Evolutionary conservation across 2,888 invertebrate species (phyloP).

Genomic region (Diadromus collaris): DNA sequence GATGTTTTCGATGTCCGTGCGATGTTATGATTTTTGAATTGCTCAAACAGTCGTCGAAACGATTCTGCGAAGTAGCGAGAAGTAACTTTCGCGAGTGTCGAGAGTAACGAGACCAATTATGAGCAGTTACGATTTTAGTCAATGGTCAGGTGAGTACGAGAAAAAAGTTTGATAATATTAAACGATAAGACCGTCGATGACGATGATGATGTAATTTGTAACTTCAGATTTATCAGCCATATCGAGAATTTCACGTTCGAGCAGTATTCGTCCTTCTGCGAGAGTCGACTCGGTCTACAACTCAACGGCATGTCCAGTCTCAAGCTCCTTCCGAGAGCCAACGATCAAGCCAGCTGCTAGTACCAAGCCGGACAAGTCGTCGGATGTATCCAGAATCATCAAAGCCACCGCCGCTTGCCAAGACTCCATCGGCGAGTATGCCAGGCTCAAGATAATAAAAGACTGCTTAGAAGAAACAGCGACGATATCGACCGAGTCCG

Average conservation of each 20-base stretch:
- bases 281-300: constrained; percentile 66
- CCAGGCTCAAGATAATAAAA: constrained; percentile 69
- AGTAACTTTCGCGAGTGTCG: background rate
- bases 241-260: constrained; percentile 71
- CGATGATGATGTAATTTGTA: constrained; percentile 3
- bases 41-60: background rate
- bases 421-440: constrained; percentile 67
- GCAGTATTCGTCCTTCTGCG: constrained; percentile 61
- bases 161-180: background rate
- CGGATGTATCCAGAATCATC: constrained; percentile 56
- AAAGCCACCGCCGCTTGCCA: constrained; percentile 67
- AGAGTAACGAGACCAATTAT: background rate
- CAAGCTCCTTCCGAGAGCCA: constrained; percentile 42
- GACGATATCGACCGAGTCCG: constrained; percentile 41
- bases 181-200: background rate
- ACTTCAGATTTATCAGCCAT: constrained; percentile 71
- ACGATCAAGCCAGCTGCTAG: background rate
- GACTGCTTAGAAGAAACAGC: constrained; percentile 68
- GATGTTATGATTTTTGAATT: background rate
- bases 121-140: background rate
- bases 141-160: constrained; percentile 9
- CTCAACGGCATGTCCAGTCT: constrained; percentile 58
- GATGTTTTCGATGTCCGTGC: background rate
- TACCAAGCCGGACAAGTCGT: constrained; percentile 33
- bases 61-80: background rate